Conservation (phyloP, 2,797 vertebrate species). For the Pangasius mekongensis region DNA sequence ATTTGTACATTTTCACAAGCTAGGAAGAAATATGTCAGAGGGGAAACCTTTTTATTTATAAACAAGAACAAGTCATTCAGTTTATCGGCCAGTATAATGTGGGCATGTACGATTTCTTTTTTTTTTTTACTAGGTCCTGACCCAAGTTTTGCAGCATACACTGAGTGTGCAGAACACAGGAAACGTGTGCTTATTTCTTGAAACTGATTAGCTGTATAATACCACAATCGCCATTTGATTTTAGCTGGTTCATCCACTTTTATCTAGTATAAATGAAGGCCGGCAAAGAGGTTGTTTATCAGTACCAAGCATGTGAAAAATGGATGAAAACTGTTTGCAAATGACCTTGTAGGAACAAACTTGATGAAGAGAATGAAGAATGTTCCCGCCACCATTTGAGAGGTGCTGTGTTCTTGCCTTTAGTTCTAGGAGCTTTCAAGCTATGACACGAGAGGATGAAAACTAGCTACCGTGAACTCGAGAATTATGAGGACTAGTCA, state of each 20-base stretch:
- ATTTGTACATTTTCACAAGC: constrained; percentile 80
- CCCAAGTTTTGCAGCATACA: constrained; percentile 1
- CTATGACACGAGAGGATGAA: not conserved
- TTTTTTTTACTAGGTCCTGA: not conserved
- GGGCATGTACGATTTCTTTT: constrained; percentile 54
- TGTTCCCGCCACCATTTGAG: not conserved
- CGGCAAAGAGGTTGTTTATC: not conserved
- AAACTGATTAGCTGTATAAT: not conserved
- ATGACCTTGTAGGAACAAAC: not conserved
- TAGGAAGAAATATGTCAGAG: constrained; percentile 70
- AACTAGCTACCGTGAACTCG: not conserved
- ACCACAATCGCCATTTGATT: not conserved
- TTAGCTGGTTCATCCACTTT: not conserved
- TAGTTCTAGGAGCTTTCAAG: not conserved
- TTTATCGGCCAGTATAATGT: constrained; percentile 61
- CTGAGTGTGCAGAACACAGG: constrained; percentile 46
- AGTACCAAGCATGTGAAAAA: not conserved
- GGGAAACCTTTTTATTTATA: constrained; percentile 59
- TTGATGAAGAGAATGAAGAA: not conserved
- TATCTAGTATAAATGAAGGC: not conserved
- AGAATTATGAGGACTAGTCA: not conserved
- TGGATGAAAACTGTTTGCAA: not conserved
- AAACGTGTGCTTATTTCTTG: not conserved
- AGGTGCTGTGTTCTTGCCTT: not conserved
- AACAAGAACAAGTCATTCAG: constrained; percentile 55